Percentiles rank a stretch among this genome's conserved stretches.
These are phyloP conservation scores for Drosophila testacea DNA, from an alignment of 2,888 invertebrate genomes.

Conservation along the genomic window DNA sequence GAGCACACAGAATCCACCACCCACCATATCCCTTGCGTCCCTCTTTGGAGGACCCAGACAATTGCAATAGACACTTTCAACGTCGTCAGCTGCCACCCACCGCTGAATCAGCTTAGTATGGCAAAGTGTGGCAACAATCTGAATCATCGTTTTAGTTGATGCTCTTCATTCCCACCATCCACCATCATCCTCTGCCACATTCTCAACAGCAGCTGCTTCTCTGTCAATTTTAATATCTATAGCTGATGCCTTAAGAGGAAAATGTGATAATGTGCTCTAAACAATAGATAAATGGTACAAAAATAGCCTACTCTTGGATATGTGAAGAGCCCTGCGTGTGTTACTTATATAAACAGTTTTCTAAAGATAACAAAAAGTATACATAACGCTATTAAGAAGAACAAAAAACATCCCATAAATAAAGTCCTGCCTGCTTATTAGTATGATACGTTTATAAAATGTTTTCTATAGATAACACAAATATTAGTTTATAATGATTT, in stretches of 20 bases:
- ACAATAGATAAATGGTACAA: constrained; percentile 71
- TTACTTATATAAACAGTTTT: neutral
- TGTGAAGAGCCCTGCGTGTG: constrained; percentile 39
- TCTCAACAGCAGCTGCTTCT: constrained; percentile 8
- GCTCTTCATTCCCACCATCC: constrained; percentile 3
- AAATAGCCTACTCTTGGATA: constrained; percentile 64
- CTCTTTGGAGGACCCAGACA: constrained; percentile 19
- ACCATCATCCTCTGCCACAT: constrained; percentile 3
- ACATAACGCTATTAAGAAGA: too few species aligned
- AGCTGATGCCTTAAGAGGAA: constrained; percentile 75
- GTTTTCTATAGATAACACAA: too few species aligned
- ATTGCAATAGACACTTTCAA: constrained; percentile 50
- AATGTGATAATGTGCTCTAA: constrained; percentile 78
- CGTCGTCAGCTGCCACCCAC: constrained; percentile 13
- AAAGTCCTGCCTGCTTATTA: too few species aligned
- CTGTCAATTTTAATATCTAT: constrained; percentile 64
- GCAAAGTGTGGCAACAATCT: constrained; percentile 73
- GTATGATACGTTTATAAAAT: too few species aligned
- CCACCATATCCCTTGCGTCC: neutral
- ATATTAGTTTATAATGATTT: neutral
- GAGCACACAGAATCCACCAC: constrained; percentile 1
- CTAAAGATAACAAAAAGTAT: neutral
- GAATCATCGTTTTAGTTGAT: constrained; percentile 75
- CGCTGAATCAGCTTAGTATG: constrained; percentile 55
- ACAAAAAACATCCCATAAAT: too few species aligned